These are phyloP conservation scores for Agrotis clavis DNA, from an alignment of 2,888 invertebrate genomes.

Conservation along the genomic window DNA sequence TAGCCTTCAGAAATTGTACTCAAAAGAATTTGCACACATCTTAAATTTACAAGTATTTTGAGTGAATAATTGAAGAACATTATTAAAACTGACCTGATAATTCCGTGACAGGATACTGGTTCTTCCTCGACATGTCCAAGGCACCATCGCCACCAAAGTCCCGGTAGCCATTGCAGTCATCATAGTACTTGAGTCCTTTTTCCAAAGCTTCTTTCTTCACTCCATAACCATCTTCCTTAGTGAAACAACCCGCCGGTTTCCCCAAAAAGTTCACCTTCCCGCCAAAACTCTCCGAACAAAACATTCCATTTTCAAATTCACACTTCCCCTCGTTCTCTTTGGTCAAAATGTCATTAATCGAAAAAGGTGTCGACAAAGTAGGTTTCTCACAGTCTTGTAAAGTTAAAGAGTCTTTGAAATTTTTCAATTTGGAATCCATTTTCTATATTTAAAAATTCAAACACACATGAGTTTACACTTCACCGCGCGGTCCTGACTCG, in stretches of 20 bases:
- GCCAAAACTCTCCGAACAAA: conserved; percentile 81
- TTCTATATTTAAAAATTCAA: conserved; percentile 81
- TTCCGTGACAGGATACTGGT: conserved; percentile 86
- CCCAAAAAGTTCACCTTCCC: conserved; percentile 82
- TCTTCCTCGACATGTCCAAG: conserved; percentile 89
- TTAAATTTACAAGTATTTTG: not conserved
- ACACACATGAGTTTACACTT: conserved; percentile 73
- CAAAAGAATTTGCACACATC: not conserved
- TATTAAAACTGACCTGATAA: conserved; percentile 86
- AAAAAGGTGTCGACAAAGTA: conserved; percentile 92
- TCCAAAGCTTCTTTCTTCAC: conserved; percentile 83
- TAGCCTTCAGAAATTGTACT: no score
- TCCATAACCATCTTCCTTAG: conserved; percentile 76
- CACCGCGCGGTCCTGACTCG: conserved; percentile 79
- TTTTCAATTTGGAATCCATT: conserved; percentile 88
- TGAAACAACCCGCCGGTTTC: conserved; percentile 74
- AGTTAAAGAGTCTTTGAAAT: conserved; percentile 79
- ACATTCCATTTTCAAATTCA: conserved; percentile 86
- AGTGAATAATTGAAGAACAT: not conserved
- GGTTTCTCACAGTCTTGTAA: conserved; percentile 87
- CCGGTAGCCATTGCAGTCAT: conserved; percentile 82
- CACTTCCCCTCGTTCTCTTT: conserved; percentile 88
- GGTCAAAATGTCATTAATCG: conserved; percentile 94
- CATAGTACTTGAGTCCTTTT: conserved; percentile 85
- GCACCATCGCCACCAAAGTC: conserved; percentile 86